These are phyloP conservation scores for Vulpes vulpes DNA, from an alignment of 2,113 vertebrate species.

Conservation along the genomic window DNA sequence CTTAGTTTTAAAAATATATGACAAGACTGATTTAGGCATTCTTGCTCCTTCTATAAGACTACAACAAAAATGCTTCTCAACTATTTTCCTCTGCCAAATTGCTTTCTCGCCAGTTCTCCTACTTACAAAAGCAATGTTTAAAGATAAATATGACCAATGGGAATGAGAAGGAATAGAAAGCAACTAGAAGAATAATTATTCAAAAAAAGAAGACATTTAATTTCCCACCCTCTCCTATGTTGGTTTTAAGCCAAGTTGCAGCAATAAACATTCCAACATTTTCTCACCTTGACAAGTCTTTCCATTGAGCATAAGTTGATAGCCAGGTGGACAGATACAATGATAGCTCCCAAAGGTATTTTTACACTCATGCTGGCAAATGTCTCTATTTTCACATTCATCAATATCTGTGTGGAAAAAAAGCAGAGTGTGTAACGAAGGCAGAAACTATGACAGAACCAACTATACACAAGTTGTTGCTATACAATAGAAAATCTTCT, in stretches of 20 bases:
- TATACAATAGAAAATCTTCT: background rate
- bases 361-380: constrained; percentile 96
- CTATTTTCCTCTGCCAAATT: background rate
- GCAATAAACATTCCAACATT: background rate
- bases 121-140: background rate
- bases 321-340: constrained; percentile 95
- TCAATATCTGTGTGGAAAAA: constrained; percentile 92
- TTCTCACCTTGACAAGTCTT: constrained; percentile 96
- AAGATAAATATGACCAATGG: background rate
- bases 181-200: background rate
- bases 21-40: background rate
- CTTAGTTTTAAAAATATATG: background rate
- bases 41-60: background rate
- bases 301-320: constrained; percentile 94
- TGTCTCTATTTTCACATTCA: constrained; percentile 95
- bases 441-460: background rate
- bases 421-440: background rate
- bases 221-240: background rate
- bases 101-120: background rate
- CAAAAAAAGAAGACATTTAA: background rate
- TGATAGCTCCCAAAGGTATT: constrained; percentile 95
- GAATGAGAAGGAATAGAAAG: background rate
- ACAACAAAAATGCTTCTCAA: background rate
- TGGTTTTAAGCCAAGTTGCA: background rate
- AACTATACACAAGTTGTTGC: background rate